These are phyloP conservation scores for Leptobrachium leishanense DNA, from an alignment of 2,113 vertebrate genomes.

Conservation along the genomic window DNA sequence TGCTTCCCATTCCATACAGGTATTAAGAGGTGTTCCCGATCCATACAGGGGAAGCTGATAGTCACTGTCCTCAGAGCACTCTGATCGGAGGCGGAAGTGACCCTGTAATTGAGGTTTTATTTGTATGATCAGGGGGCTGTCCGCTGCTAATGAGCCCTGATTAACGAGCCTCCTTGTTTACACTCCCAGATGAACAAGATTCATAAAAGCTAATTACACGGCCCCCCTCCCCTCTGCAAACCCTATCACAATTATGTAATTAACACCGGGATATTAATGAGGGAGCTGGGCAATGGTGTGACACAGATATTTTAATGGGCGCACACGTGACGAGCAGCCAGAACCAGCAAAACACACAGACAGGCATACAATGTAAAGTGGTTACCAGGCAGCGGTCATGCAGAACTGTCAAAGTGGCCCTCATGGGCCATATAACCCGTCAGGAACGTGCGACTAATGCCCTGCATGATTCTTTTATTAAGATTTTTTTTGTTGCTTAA, in stretches of 20 bases:
- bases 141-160: constrained; percentile 38
- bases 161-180: constrained; percentile 48
- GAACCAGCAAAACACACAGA: background rate
- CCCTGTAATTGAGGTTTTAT: constrained; percentile 15
- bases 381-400: no score
- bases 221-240: constrained; percentile 30
- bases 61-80: no score
- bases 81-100: background rate
- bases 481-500: no score
- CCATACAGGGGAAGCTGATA: no score
- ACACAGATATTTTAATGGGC: constrained; percentile 13
- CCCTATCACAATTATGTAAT: constrained; percentile 43
- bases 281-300: constrained; percentile 28
- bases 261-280: constrained; percentile 34
- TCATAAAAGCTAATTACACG: constrained; percentile 44
- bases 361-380: no score
- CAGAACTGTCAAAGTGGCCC: no score
- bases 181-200: constrained; percentile 43
- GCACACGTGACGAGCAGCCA: background rate
- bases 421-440: no score
- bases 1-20: no score
- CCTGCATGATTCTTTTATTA: no score
- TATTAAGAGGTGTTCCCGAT: no score
- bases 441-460: no score
- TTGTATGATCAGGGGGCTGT: constrained; percentile 22